A percentile compares a stretch with the other conserved stretches of the same genome.
phyloP scores from a whole-genome alignment of 2,113 vertebrate genomes.

The Isurus oxyrinchus region DNA sequence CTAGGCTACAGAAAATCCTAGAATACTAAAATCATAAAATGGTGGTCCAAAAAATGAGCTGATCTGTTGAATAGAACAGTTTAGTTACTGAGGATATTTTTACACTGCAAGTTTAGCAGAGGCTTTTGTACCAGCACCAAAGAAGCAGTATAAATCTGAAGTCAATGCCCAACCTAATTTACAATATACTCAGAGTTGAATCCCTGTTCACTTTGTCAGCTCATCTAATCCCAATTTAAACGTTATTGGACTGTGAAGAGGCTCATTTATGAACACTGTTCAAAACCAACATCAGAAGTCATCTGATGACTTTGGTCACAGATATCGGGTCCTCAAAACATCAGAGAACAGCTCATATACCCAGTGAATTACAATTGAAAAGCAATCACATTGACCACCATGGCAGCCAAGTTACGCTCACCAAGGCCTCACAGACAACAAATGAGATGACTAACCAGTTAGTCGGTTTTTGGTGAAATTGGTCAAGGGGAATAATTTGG shows the following conservation, averaged over 20 bases:
- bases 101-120: not conserved
- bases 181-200: not conserved
- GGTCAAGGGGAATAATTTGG: not conserved
- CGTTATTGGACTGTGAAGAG: not conserved
- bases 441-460: not conserved
- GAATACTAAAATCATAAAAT: not conserved
- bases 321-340: not conserved
- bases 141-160: not conserved
- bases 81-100: not conserved
- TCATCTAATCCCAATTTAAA: not conserved
- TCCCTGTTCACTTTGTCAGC: not conserved
- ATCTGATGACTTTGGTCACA: not conserved
- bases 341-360: not conserved
- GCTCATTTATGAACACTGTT: not conserved
- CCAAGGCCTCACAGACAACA: not conserved
- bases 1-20: not conserved
- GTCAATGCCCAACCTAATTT: not conserved
- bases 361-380: not conserved
- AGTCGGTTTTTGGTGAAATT: not conserved
- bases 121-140: not conserved
- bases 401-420: not conserved
- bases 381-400: not conserved
- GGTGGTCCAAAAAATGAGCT: not conserved
- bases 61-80: not conserved
- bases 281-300: not conserved